Conservation (phyloP, 2,888 invertebrate species). For the Polyommatus icarus region DNA sequence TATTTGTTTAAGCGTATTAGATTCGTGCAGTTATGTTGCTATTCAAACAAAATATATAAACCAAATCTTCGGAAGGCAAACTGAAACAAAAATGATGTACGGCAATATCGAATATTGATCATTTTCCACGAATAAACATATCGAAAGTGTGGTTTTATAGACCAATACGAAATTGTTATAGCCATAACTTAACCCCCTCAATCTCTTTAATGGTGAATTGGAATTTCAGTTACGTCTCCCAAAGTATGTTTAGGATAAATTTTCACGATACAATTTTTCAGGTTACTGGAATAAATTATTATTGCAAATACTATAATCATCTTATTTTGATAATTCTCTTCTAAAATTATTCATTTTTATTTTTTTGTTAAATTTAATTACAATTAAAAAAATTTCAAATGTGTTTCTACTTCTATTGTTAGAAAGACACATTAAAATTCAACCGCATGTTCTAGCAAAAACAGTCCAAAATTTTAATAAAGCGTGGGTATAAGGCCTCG, state of each 20-base stretch:
- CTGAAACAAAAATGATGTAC: conserved; percentile 19
- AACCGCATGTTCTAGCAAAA: conserved; percentile 40
- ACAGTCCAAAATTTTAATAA: conserved; percentile 54
- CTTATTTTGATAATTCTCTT: neutral
- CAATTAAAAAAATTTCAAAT: neutral
- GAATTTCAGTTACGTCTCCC: conserved; percentile 21
- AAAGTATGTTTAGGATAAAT: conserved; percentile 37
- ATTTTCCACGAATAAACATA: conserved; percentile 77
- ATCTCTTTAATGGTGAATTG: conserved; percentile 49
- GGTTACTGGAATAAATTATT: neutral
- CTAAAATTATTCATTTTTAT: neutral
- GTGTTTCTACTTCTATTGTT: neutral
- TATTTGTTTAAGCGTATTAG: neutral
- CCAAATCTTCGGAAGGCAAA: neutral
- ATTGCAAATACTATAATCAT: neutral
- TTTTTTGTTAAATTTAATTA: neutral
- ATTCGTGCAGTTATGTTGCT: neutral
- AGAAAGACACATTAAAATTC: neutral
- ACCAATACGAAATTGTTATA: conserved; percentile 76
- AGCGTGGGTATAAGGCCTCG: neutral
- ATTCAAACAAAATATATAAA: conserved; percentile 11
- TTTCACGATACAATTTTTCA: conserved; percentile 34
- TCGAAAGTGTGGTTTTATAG: conserved; percentile 76
- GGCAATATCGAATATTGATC: conserved; percentile 74
- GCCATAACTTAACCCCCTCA: conserved; percentile 72